A percentile compares a stretch with the other conserved stretches of the same genome.
Evolutionary conservation across 1,140 invertebrate species (phyloP).

Genomic region (Colletes latitarsis): DNA sequence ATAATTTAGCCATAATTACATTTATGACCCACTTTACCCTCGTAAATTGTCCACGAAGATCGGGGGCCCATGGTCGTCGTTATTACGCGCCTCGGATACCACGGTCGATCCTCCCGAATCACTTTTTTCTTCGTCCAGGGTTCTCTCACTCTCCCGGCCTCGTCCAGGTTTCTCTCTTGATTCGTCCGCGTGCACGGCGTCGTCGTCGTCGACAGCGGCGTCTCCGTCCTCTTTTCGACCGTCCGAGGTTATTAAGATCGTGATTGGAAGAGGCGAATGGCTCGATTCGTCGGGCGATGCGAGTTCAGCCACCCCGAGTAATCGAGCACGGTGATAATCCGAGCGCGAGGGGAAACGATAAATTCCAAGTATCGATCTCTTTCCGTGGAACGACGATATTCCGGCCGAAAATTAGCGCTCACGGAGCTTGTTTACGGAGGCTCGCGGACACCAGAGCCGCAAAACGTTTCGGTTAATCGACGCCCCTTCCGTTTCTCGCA

Average conservation of each 20-base stretch:
- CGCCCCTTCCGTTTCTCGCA: conserved; percentile 48
- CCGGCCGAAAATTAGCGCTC: conserved; percentile 51
- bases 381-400: conserved; percentile 44
- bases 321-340: conserved; percentile 64
- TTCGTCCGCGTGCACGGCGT: conserved; percentile 19
- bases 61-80: conserved; percentile 53
- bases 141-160: not conserved
- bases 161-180: not conserved
- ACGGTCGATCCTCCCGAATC: conserved; percentile 44
- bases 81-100: conserved; percentile 65
- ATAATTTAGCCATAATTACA: conserved; percentile 80
- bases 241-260: conserved; percentile 63
- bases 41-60: conserved; percentile 77
- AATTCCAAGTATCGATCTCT: conserved; percentile 56
- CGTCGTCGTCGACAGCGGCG: conserved; percentile 37
- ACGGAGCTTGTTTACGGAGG: conserved; percentile 41
- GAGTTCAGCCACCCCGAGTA: conserved; percentile 61
- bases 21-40: conserved; percentile 79
- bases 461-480: conserved; percentile 44
- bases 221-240: conserved; percentile 52
- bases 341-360: conserved; percentile 46
- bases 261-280: conserved; percentile 58
- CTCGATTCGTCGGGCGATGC: conserved; percentile 46
- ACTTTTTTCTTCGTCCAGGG: conserved; percentile 21
- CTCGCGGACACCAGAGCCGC: conserved; percentile 24